Evolutionary conservation across 2,113 vertebrate genomes (phyloP).

Genomic region (Motacilla tschutschensis): DNA sequence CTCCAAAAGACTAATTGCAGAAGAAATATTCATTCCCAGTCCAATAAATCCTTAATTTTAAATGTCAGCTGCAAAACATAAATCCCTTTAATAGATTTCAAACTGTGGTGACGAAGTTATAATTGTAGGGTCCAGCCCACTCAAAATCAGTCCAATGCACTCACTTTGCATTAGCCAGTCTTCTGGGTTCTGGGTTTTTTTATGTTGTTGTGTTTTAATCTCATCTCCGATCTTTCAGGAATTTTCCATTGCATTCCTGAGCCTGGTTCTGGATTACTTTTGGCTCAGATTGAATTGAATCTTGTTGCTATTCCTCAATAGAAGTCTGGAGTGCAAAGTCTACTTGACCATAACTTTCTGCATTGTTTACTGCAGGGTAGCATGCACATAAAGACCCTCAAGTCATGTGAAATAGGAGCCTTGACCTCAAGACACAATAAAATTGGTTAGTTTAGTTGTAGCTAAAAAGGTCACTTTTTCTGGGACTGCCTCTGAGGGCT

Average conservation of each 20-base stretch:
- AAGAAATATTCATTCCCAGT: constrained; percentile 63
- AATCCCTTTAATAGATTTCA: constrained; percentile 70
- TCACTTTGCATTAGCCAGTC: not conserved
- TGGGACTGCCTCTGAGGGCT: constrained; percentile 24
- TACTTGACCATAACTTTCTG: constrained; percentile 46
- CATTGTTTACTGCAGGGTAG: constrained; percentile 39
- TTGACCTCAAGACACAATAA: constrained; percentile 57
- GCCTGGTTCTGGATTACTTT: constrained; percentile 24
- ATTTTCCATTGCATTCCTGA: constrained; percentile 48
- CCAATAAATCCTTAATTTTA: constrained; percentile 73
- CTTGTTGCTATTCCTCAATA: constrained; percentile 5
- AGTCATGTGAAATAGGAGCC: constrained; percentile 50
- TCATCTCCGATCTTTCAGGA: not conserved
- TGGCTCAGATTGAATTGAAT: constrained; percentile 32
- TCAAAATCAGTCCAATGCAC: constrained; percentile 21
- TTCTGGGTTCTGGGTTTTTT: not conserved
- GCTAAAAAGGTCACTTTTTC: constrained; percentile 61
- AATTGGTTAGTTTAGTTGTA: constrained; percentile 40
- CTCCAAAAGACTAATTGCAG: constrained; percentile 67
- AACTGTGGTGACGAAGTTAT: constrained; percentile 61
- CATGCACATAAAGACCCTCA: constrained; percentile 41
- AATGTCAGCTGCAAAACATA: constrained; percentile 70
- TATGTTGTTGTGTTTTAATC: constrained; percentile 24
- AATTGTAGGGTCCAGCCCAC: constrained; percentile 43
- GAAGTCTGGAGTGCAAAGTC: constrained; percentile 14